Percentiles rank a stretch among this genome's conserved stretches.
These are phyloP conservation scores for Diphyllodes magnificus DNA, from an alignment of 2,113 vertebrate genomes.

Conservation along the genomic window DNA sequence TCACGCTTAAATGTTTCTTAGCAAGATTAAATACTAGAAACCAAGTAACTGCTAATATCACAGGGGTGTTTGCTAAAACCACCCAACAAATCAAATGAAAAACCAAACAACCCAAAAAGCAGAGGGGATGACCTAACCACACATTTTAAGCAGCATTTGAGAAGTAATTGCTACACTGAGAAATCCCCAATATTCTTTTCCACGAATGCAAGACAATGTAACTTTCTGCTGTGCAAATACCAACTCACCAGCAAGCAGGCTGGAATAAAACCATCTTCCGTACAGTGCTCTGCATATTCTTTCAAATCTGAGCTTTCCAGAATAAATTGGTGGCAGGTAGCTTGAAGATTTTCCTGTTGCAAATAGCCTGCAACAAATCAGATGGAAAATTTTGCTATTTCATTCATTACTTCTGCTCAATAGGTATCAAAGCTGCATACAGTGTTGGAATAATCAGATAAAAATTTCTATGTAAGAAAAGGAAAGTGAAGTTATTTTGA, in stretches of 20 bases:
- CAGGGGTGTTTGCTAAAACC: neutral
- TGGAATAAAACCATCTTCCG: conserved; percentile 88
- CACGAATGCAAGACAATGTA: neutral
- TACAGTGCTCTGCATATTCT: conserved; percentile 93
- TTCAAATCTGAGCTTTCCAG: conserved; percentile 92
- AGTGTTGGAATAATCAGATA: neutral
- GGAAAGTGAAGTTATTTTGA: neutral
- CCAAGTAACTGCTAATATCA: neutral
- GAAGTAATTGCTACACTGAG: neutral
- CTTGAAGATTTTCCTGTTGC: conserved; percentile 90
- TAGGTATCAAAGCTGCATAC: neutral
- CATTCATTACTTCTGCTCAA: neutral
- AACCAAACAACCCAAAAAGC: neutral
- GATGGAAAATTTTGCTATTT: neutral
- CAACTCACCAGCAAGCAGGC: conserved; percentile 92
- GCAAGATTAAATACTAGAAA: neutral
- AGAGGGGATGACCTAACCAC: neutral
- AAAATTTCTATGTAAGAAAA: neutral
- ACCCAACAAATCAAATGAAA: neutral
- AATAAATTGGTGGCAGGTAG: conserved; percentile 88
- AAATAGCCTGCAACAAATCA: conserved; percentile 84
- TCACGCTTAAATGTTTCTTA: neutral
- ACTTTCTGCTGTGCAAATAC: neutral
- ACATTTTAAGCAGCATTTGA: neutral
- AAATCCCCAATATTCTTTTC: neutral